Base-by-base conservation (phyloP, 2,797 vertebrate genomes). In the Rousettus madagascariensis region DNA sequence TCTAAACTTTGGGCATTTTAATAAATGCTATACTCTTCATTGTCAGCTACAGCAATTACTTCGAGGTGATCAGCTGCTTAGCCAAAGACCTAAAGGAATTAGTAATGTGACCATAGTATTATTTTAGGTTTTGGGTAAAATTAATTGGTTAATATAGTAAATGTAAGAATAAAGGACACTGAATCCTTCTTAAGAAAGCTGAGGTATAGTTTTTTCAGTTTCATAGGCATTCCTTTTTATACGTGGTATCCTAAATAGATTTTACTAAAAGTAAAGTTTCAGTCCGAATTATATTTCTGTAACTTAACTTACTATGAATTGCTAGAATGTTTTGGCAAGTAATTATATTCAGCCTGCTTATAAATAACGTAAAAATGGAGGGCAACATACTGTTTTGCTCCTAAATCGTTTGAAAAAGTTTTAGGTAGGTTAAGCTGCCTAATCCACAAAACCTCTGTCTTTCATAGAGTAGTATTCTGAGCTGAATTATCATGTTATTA, bases 241-340 rank as follows among this genome's bases (percentile, higher is more conserved):
- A 79, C 20, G 33, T 91, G 30, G 82, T 43, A 5, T 79, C 20
- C 51, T 93, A 94, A 91, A 49, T 71, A 86, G 17, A 85, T 88
- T 94, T 95, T 87, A 80, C 38, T 83, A 53, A 93, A 86, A 86
- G 8, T 86, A n/a, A 87, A 38, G n/a, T 90, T 90, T 93, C n/a
- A 65, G 3, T 87, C n/a, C 87, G 69, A 90, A 83, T 82, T 83
- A 68, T 74, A 87, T 78, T 66, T 94, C 90, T 86, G 15, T 66
- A 74, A 79, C 30, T 71, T 94, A 66, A 78, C 19, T 79, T 92
- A 68, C 6, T 66, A 16, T 33, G 51, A 94, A 61, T 93, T 91
- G 36, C 57, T 59, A 57, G 72, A 91, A 53, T 96, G 43, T 22
- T 91, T 91, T 95, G 8, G n/a, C n/a, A 95, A 85, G 55, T 69